phyloP scores from a whole-genome alignment of 2,797 vertebrate species.

The Etheostoma perlongum region DNA sequence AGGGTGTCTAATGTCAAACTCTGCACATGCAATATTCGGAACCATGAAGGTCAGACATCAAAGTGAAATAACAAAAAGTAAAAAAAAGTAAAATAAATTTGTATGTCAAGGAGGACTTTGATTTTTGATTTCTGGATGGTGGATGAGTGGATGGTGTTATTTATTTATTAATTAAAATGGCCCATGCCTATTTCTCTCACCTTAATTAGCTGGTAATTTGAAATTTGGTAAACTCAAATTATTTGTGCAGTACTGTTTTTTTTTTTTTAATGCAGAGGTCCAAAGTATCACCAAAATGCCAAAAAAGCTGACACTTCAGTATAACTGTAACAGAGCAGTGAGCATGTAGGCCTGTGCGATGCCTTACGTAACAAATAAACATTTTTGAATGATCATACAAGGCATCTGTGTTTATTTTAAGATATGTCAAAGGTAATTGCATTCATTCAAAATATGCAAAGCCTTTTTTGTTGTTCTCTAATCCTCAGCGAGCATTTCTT shows the following conservation, averaged over 20 bases:
- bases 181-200: not conserved
- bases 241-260: not conserved
- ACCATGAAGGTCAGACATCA: not conserved
- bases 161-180: not conserved
- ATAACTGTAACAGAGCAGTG: not conserved
- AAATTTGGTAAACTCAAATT: not conserved
- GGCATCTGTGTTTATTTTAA: slow-evolving; percentile 36
- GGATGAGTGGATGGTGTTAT: not conserved
- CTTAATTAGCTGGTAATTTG: not conserved
- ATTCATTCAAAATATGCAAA: slow-evolving; percentile 1
- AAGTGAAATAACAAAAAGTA: not conserved
- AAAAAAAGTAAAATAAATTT: not conserved
- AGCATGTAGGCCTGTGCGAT: not conserved
- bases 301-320: not conserved
- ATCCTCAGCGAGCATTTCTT: slow-evolving; percentile 85
- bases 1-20: not conserved
- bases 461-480: slow-evolving; percentile 2
- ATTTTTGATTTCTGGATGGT: not conserved
- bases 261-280: not conserved
- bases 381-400: slow-evolving; percentile 30
- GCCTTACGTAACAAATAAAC: slow-evolving; percentile 14
- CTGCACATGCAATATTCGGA: not conserved
- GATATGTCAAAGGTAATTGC: slow-evolving; percentile 11
- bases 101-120: not conserved
- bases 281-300: not conserved